Conservation (phyloP, 2,888 invertebrate genomes). For the Calameuta filiformis region DNA sequence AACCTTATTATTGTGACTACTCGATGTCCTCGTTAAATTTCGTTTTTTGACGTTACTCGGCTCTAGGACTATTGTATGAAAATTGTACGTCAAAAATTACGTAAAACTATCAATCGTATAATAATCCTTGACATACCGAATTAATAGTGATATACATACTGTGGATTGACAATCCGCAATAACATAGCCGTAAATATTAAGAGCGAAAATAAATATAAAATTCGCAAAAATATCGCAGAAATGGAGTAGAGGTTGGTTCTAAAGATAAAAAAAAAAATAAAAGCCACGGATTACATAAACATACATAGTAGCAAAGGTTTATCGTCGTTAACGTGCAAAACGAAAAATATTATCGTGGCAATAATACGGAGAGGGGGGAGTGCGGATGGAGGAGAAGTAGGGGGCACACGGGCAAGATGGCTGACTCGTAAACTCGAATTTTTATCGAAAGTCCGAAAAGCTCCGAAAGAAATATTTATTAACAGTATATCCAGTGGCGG, state of each 20-base stretch:
- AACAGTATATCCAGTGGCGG: conserved; percentile 47
- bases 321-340: neutral
- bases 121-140: neutral
- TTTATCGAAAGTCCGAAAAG: conserved; percentile 37
- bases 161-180: neutral
- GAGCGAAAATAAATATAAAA: neutral
- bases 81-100: neutral
- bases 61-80: neutral
- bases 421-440: conserved; percentile 43
- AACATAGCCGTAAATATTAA: neutral
- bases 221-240: neutral
- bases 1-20: conserved; percentile 36
- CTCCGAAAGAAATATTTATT: conserved; percentile 53
- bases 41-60: neutral
- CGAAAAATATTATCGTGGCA: conserved; percentile 6
- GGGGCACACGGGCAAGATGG: neutral
- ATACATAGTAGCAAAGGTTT: neutral
- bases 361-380: neutral
- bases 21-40: conserved; percentile 6
- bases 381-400: too few relatives aligned
- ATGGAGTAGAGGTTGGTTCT: neutral
- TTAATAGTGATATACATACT: neutral
- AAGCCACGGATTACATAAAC: neutral
- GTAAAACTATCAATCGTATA: neutral
- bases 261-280: neutral